These are phyloP conservation scores for Pentalonia nigronervosa DNA, from an alignment of 1,140 invertebrate species.

Conservation along the genomic window DNA sequence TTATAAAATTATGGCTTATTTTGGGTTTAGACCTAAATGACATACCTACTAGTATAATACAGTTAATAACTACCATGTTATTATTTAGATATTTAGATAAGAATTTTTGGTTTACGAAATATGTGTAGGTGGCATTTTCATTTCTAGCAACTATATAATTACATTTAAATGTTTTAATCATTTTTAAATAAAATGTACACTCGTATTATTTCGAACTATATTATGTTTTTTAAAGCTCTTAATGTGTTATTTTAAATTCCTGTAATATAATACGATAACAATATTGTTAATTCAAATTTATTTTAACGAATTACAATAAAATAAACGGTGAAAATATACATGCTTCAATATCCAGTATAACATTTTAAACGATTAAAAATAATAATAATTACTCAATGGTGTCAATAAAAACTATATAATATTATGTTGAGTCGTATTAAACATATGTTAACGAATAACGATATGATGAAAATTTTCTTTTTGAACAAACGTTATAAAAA, in stretches of 20 bases:
- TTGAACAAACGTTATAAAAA: conserved; percentile 7
- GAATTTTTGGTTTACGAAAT: neutral
- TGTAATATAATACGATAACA: neutral
- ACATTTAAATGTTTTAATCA: neutral
- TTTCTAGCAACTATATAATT: neutral
- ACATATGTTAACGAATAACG: neutral
- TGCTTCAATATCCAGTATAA: neutral
- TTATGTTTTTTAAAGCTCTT: neutral
- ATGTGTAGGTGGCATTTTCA: neutral
- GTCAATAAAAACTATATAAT: neutral
- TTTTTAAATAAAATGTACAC: neutral
- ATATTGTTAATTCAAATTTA: neutral
- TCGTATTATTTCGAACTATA: neutral
- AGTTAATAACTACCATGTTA: neutral
- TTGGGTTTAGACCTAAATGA: neutral
- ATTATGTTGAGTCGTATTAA: neutral
- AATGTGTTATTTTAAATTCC: neutral
- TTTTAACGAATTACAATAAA: neutral
- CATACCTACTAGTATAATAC: neutral
- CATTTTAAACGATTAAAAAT: conserved; percentile 12
- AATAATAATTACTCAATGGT: neutral
- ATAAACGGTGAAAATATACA: neutral
- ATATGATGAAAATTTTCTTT: neutral
- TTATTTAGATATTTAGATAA: neutral
- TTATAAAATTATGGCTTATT: neutral